Base-by-base conservation (phyloP, 1,140 invertebrate genomes). In the Mesaphorura yosii region DNA sequence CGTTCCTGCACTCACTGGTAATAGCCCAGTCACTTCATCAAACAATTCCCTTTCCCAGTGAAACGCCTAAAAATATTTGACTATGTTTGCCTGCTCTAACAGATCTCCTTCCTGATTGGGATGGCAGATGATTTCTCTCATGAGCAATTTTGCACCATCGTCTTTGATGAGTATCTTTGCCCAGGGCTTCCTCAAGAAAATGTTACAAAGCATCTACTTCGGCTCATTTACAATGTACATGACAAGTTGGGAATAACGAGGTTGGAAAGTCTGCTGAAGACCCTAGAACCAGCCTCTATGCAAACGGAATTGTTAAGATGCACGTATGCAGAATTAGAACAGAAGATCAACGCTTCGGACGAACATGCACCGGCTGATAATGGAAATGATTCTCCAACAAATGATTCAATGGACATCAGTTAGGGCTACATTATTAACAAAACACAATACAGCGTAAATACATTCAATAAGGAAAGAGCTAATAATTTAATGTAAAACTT, bases 141-240 rank as follows among this genome's bases (percentile, higher is more conserved):
- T 4, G 89, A 94, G 73, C 90, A 94, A 59, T 95, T 95, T 66
- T 95, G 90, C 71, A 91, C 88, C 1, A 87, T 88, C 1, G 79
- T 96, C 17, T 95, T 97, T 74, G 91, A 95, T 72, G 91, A 95
- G 69, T 95, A 95, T 67, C 88, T 96, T 60, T 87, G 91, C 69
- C 84, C 88, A 40, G 86, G 86, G 0, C 74, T 94, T 29, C 78
- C 79, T 5, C 78, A 83, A 54, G 90, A 95, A 66, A 94, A 92
- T 75, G 89, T 95, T 1, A 84, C 86, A n/a, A 75, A 88, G 37
- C 93, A 97, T 73, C 75, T 96, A 61, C 70, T 95, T 28, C 90
- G 94, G 69, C 73, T 97, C 38, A 69, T 97, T 5, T 94, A 86
- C 85, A 89, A 93, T 66, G 83, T 94, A 49, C 79, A 93, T 73